Evolutionary conservation across 1,140 invertebrate genomes (phyloP).

Genomic region (Drusus annulatus): DNA sequence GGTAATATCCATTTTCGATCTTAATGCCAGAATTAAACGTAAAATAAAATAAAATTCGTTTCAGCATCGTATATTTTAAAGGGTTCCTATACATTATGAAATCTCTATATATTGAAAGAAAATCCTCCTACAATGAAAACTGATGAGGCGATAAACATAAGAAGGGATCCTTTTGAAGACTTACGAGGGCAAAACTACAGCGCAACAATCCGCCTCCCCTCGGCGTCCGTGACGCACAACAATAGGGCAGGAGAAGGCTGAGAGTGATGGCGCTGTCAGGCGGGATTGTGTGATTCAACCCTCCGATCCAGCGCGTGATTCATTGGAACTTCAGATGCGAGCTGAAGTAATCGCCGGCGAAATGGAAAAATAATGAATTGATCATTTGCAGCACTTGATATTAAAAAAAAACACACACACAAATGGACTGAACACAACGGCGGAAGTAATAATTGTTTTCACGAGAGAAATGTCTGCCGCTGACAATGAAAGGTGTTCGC

Average conservation of each 20-base stretch:
- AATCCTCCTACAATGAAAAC: constrained; percentile 52
- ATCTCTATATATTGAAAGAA: constrained; percentile 46
- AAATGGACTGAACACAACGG: neutral
- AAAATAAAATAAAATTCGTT: too few relatives aligned
- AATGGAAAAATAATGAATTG: constrained; percentile 44
- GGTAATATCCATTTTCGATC: too few relatives aligned
- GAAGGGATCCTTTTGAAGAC: constrained; percentile 37
- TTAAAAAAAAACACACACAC: constrained; percentile 19
- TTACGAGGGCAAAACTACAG: constrained; percentile 4
- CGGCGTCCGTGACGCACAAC: neutral
- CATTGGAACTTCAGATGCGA: constrained; percentile 42
- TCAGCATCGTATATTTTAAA: constrained; percentile 4
- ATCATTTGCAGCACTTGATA: constrained; percentile 17
- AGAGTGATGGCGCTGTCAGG: neutral
- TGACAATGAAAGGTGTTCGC: constrained; percentile 19
- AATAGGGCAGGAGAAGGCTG: neutral
- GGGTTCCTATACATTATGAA: constrained; percentile 15
- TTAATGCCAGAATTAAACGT: too few relatives aligned
- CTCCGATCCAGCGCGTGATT: constrained; percentile 35
- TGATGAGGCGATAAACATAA: constrained; percentile 53
- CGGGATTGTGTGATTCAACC: neutral
- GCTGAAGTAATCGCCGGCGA: constrained; percentile 43
- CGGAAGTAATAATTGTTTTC: constrained; percentile 24
- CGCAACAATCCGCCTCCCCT: neutral
- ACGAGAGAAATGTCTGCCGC: constrained; percentile 16